A percentile compares a stretch with the other conserved stretches of the same genome.
Evolutionary conservation across 2,888 invertebrate genomes (phyloP).

Genomic region (Coleophora flavipennella): DNA sequence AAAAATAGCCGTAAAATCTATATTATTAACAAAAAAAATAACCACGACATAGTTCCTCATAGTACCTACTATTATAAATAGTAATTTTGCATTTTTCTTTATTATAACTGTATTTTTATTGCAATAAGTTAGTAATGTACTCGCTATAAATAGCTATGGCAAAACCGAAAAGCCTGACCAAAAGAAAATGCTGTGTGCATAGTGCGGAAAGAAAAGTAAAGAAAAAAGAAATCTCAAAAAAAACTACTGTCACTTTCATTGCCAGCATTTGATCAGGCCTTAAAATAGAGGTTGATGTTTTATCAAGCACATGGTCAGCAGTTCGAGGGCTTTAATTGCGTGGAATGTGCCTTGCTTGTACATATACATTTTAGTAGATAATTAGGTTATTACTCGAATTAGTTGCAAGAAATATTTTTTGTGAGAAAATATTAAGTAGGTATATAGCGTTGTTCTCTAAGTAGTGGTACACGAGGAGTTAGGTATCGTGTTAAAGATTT

Average conservation of each 20-base stretch:
- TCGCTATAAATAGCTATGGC: slow-evolving; percentile 41
- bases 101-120: slow-evolving; percentile 53
- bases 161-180: slow-evolving; percentile 29
- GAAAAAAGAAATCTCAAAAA: slow-evolving; percentile 3
- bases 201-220: neutral
- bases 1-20: slow-evolving; percentile 37
- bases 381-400: slow-evolving; percentile 71
- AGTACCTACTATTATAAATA: slow-evolving; percentile 67
- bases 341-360: slow-evolving; percentile 74
- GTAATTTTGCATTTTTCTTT: slow-evolving; percentile 68
- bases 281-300: slow-evolving; percentile 50
- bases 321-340: slow-evolving; percentile 64
- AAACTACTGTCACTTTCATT: too few species aligned
- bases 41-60: slow-evolving; percentile 71
- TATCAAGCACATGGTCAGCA: slow-evolving; percentile 61
- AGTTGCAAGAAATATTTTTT: slow-evolving; percentile 70
- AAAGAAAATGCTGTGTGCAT: slow-evolving; percentile 15
- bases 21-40: slow-evolving; percentile 43
- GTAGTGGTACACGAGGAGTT: slow-evolving; percentile 54
- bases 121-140: slow-evolving; percentile 63
- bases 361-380: slow-evolving; percentile 49
- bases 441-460: slow-evolving; percentile 55
- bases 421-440: slow-evolving; percentile 63
- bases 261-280: slow-evolving; percentile 30
- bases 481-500: slow-evolving; percentile 69